Conservation (phyloP, 2,113 vertebrate species). For the Chloropsis hardwickii region DNA sequence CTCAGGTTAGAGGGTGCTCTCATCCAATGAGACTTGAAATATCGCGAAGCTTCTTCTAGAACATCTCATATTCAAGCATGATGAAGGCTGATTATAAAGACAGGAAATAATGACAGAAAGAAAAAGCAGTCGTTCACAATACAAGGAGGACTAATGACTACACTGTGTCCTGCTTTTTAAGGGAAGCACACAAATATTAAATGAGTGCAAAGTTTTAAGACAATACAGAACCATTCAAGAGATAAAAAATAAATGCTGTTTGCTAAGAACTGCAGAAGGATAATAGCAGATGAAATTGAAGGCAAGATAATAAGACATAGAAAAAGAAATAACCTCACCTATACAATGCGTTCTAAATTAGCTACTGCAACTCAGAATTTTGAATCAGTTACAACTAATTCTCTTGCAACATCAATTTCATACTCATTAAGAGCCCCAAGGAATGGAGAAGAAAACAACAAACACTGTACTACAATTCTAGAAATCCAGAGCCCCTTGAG, state of each 20-base stretch:
- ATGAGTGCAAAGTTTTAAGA: neutral
- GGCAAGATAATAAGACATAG: neutral
- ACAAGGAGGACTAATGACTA: neutral
- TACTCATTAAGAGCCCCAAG: neutral
- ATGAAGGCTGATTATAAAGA: neutral
- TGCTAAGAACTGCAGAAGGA: neutral
- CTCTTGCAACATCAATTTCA: neutral
- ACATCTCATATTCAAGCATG: neutral
- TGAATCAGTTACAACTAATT: neutral
- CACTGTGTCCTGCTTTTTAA: neutral
- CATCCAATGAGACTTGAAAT: neutral
- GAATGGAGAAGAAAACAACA: neutral
- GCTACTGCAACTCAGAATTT: neutral
- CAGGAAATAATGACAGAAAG: neutral
- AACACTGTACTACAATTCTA: neutral
- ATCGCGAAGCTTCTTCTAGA: neutral
- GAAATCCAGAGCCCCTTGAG: neutral
- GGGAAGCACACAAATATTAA: neutral
- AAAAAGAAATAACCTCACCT: constrained; percentile 28
- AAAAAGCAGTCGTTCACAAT: neutral
- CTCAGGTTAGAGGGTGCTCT: neutral
- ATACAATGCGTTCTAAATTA: neutral
- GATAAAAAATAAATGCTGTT: neutral
- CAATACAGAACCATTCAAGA: neutral
- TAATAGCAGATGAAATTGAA: constrained; percentile 17